Conservation (phyloP, 2,797 vertebrate species). For the Tragelaphus eurycerus region DNA sequence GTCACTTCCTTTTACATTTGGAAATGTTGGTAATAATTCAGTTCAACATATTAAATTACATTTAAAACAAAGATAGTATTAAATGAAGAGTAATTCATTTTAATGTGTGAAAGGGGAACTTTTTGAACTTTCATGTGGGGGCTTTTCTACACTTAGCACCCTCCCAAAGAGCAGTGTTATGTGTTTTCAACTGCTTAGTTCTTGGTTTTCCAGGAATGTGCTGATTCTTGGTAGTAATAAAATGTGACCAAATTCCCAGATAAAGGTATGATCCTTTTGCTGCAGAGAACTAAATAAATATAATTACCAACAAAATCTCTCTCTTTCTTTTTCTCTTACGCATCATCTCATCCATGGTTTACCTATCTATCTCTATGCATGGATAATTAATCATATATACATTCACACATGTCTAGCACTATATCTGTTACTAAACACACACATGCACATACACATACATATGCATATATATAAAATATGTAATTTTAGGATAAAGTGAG, state of each 20-base stretch:
- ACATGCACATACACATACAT: fast-evolving
- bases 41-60: not conserved
- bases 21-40: not conserved
- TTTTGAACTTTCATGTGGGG: not conserved
- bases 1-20: not conserved
- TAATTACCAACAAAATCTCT: not conserved
- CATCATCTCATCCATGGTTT: not conserved
- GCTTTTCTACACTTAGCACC: not conserved
- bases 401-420: not conserved
- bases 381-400: not conserved
- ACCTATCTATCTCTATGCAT: not conserved
- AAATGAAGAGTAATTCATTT: not conserved
- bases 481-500: not conserved
- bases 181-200: not conserved
- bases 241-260: not conserved
- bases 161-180: not conserved
- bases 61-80: not conserved
- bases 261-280: not conserved
- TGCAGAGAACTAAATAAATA: not conserved
- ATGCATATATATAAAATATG: no score
- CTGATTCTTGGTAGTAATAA: not conserved
- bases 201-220: not conserved
- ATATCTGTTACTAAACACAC: not conserved
- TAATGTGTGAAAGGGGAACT: not conserved
- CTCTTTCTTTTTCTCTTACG: not conserved